Base-by-base conservation (phyloP, 1,140 invertebrate genomes). In the Coelopa frigida region DNA sequence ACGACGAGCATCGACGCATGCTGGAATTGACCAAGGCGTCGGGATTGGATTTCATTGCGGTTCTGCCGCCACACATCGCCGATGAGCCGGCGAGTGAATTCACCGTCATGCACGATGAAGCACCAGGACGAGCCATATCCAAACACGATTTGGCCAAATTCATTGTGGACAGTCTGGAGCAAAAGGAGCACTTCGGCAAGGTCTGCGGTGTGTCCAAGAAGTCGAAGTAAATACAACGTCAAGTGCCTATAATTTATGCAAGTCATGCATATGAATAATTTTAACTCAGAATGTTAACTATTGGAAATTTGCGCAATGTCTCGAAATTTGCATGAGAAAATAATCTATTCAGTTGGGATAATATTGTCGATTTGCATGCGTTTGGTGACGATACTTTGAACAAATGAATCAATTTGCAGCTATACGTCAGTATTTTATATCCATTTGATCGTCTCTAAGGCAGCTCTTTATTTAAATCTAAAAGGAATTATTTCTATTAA, bases 21-120 rank as follows among this genome's bases (percentile, higher is more conserved):
- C 76, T 81, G 52, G 75, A 86, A 43, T 63, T 77, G 21, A 58
- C 88, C 10, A 82, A 84, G 61, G 73, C 73, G 1, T 81, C 79
- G 29, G 72, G 72, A 1, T 65, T 87, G 33, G 81, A 89, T 46
- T 92, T 80, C 75, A 75, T 90, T 54, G 85, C 85, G 5, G 76
- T 89, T 20, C 77, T 84, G 53, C 86, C 89, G 23, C 87, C 87
- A 12, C 86, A 89, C 55, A 90, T 91, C 63, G 77, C 83, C 56
- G 81, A 61, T 51, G 50, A 62, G 35, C 64, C 55, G 2, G 57
- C 57, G 11, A 54, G 41, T 21, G 51, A 51, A n/a, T 63, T 61
- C 39, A 56, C 52, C 4, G 58, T 68, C 17, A 17, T 51, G 7
- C 61, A 65, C 27, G 75, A 80, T 42, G 74, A 75, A 38, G 76